Conservation (phyloP, 2,797 vertebrate species). For the Protosalanx chinensis region DNA sequence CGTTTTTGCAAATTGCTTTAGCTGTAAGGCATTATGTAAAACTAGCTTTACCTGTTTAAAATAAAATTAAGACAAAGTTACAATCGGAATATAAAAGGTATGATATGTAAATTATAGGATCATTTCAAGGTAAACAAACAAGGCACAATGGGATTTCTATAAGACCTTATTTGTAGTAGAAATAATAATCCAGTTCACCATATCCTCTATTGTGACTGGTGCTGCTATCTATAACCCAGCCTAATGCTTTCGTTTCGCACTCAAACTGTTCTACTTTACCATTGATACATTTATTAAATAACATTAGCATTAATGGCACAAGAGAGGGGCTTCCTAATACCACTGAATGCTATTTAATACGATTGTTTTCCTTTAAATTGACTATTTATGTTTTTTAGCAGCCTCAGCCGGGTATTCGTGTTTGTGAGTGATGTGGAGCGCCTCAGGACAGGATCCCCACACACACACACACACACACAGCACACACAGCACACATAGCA, state of each 20-base stretch:
- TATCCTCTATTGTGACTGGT: constrained; percentile 58
- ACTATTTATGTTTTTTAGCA: constrained; percentile 85
- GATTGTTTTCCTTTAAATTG: constrained; percentile 92
- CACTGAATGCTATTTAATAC: constrained; percentile 91
- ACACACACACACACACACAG: no score
- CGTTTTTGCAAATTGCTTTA: constrained; percentile 86
- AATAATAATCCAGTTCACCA: constrained; percentile 32
- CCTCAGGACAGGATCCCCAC: constrained; percentile 92
- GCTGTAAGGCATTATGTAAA: constrained; percentile 83
- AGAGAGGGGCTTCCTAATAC: constrained; percentile 84
- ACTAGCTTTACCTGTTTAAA: constrained; percentile 82
- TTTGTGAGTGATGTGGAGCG: constrained; percentile 96
- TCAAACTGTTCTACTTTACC: constrained; percentile 54
- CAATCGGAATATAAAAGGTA: constrained; percentile 40
- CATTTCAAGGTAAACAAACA: constrained; percentile 51
- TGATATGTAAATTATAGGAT: constrained; percentile 41
- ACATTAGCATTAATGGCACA: constrained; percentile 75
- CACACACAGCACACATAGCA: no score
- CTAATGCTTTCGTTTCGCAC: constrained; percentile 63
- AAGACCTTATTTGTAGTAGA: neutral
- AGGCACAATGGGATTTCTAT: constrained; percentile 46
- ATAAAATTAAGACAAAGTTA: constrained; percentile 77
- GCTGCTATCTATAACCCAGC: constrained; percentile 50
- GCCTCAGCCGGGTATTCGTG: constrained; percentile 87
- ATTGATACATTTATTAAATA: constrained; percentile 68